Percentiles rank a stretch among this genome's conserved stretches.
These are phyloP conservation scores for Colletes collaris DNA, from an alignment of 2,888 invertebrate genomes.

Conservation along the genomic window DNA sequence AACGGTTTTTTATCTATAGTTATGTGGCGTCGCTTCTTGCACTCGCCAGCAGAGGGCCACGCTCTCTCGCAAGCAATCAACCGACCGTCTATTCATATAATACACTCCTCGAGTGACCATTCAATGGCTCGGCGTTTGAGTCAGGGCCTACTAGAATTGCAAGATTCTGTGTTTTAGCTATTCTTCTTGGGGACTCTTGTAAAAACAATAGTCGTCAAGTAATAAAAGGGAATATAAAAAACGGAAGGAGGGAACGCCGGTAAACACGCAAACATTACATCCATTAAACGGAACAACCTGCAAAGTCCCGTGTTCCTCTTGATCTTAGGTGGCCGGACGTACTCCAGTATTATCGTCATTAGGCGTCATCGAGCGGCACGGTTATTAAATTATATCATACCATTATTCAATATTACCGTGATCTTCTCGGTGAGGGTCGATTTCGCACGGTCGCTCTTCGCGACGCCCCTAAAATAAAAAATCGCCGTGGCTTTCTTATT, in stretches of 20 bases:
- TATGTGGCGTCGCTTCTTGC: too few relatives aligned
- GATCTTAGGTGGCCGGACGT: slow-evolving; percentile 54
- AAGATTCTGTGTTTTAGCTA: too few relatives aligned
- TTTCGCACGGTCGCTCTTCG: slow-evolving; percentile 51
- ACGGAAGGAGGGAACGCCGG: neutral
- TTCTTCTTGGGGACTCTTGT: too few relatives aligned
- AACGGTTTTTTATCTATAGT: too few relatives aligned
- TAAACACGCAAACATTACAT: slow-evolving; percentile 23
- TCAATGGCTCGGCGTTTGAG: too few relatives aligned
- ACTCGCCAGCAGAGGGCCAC: too few relatives aligned
- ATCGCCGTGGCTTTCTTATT: slow-evolving; percentile 15
- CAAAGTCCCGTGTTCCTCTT: slow-evolving; percentile 21
- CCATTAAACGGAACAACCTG: slow-evolving; percentile 40
- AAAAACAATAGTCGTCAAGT: too few relatives aligned
- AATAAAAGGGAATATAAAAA: too few relatives aligned
- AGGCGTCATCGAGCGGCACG: slow-evolving; percentile 56
- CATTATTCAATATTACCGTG: slow-evolving; percentile 59
- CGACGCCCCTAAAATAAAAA: slow-evolving; percentile 21
- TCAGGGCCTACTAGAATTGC: too few relatives aligned
- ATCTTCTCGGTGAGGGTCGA: slow-evolving; percentile 45
- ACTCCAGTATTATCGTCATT: slow-evolving; percentile 59
- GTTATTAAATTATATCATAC: slow-evolving; percentile 64
- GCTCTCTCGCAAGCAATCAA: too few relatives aligned
- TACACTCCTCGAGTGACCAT: too few relatives aligned
- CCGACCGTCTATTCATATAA: too few relatives aligned